Base-by-base conservation (phyloP, 2,113 vertebrate species). In the Pongo pygmaeus region DNA sequence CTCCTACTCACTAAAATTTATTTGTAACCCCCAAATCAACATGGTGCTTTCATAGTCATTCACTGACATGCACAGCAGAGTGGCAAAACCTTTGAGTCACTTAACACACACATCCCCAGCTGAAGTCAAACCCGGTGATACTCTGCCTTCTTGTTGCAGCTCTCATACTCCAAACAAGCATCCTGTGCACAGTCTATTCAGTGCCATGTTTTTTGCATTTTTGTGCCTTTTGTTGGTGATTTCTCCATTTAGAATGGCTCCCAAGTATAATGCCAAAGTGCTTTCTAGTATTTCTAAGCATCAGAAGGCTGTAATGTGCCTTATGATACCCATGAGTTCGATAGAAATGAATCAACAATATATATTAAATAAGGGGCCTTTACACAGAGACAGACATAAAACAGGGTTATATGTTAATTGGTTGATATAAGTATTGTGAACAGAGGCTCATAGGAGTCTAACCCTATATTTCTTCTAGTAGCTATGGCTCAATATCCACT, bases 11-110 rank as follows among this genome's bases (percentile, higher is more conserved):
- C 50, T 78, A 4, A 59, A 22, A 43, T 25, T 12, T 84, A 12
- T 25, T 38, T 92, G 23, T 90, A 30, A 70, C 32, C 18, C 57
- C 40, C 0, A 88, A 81, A 27, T 6, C 23, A 57, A 0, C n/a
- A 1, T 0, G 16, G 0, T 46, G 5, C 43, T 64, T 20, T 75
- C 46, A 5, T 0, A 9, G 78, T 57, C 70, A 4, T 27, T 84
- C 9, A 1, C 1, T 4, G 38, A 43, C 25, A 48, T 3, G 3
- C 22, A 72, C 35, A 50, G 17, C 35, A 50, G 17, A 7, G 6
- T 79, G 27, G 32, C 35, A 40, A 89, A 81, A 16, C 2, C 0
- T 17, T 7, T 9, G 1, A 80, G 43, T 46, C 52, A 2, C 16
- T 3, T 0, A 23, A 43, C 16, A 55, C 4, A 0, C 52, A 2